Base-by-base conservation (phyloP, 1,140 invertebrate species). In the Lysiphlebus fabarum region DNA sequence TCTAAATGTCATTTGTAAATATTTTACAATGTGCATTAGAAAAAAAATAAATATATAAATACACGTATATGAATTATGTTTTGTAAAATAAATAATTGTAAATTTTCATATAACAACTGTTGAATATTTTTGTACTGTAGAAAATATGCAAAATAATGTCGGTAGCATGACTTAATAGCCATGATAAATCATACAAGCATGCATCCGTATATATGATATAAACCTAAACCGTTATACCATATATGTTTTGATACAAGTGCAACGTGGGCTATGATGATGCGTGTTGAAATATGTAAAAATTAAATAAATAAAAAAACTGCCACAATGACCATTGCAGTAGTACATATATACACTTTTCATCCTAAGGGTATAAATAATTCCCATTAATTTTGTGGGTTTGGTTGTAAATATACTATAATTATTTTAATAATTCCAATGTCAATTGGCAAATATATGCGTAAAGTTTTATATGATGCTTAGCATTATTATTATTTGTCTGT, bases 351-450 rank as follows among this genome's bases (percentile, higher is more conserved):
- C 10, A 53, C 61, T 33, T 53, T 41, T 43, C 42, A 56, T 40
- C 42, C 10, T 55, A 45, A 59, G 62, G 64, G 63, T 54, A 61
- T 62, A 44, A 63, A 64, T 70, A 68, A 70, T 68, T 70, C 67
- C 64, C 67, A 70, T 70, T 69, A 70, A 67, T 69, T 68, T 64
- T 63, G 65, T 66, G 62, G 65, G 55, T 68, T 64, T 62, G 45
- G 60, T 51, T 64, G 67, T 63, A n/a, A n/a, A n/a, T n/a, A 68
- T 65, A 61, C 63, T 65, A 57, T 69, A 69, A 63, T 67, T 63
- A 66, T 70, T 69, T 70, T 67, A 69, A 67, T 65, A 65, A 65
- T 70, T 62, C 69, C 61, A 69, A 67, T 69, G 58, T 62, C 65
- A 63, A 65, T 67, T 65, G 64, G 57, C 54, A n/a, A n/a, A n/a